phyloP scores from a whole-genome alignment of 64 coral and sea anemone species.

The Actinia tenebrosa region DNA sequence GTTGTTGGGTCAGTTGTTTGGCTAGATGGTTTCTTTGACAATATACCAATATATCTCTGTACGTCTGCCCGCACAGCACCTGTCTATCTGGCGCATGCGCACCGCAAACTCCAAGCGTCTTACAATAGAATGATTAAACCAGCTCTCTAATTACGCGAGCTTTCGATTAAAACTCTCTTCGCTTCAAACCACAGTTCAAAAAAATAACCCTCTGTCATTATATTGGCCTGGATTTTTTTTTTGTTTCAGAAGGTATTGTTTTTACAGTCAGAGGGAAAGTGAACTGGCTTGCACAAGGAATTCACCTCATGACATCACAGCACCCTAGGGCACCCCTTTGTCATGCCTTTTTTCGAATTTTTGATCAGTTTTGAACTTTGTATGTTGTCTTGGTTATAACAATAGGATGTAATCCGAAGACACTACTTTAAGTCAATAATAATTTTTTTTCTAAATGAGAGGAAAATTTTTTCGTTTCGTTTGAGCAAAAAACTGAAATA shows the following conservation, averaged over 20 bases:
- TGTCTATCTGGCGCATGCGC: background rate
- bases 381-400: background rate
- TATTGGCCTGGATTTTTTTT: background rate
- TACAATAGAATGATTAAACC: background rate
- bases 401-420: background rate
- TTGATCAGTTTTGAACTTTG: background rate
- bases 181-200: background rate
- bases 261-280: background rate
- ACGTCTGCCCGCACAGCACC: background rate
- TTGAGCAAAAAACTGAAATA: background rate
- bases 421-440: background rate
- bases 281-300: background rate
- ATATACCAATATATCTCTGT: slow-evolving; percentile 6
- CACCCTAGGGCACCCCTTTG: background rate
- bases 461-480: background rate
- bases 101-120: background rate
- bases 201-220: background rate
- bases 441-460: background rate
- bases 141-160: background rate
- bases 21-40: slow-evolving; percentile 26
- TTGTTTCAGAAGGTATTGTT: background rate
- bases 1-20: slow-evolving; percentile 11
- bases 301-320: background rate
- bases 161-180: background rate
- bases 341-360: background rate